Base-by-base conservation (phyloP, 2,797 vertebrate genomes). In the Rhodeus uyekii region DNA sequence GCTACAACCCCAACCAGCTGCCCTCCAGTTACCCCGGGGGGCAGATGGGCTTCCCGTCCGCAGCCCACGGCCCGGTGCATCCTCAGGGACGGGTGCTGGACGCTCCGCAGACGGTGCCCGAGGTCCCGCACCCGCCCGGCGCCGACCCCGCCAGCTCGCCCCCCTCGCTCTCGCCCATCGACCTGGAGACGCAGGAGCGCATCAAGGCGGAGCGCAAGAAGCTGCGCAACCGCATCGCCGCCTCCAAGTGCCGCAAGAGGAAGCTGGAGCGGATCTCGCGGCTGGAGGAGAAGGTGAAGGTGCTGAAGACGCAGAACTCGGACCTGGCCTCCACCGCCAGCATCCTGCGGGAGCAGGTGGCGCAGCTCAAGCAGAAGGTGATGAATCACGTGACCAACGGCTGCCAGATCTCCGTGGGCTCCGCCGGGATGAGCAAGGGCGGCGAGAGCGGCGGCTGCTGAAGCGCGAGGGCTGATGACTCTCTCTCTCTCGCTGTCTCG, bases 181-280 rank as follows among this genome's bases (percentile, higher is more conserved):
- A 97, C 88, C 90, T 95, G 58, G 96, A 96, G 90, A 96, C 94
- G 0, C 96, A 96, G 85, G 96, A 97, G 88, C 90, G 94, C 5
- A 95, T 97, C 90, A 97, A 96, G 87, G 95, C 95, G 0, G 96
- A 97, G 86, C 94, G 96, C 80, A 97, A 97, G 89, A 95, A 96
- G 83, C 93, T 96, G 38, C 93, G 96, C 71, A 97, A 97, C 85
- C 95, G 96, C 67, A 96, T 97, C 10, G 96, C 96, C 0, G 96
- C 96, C 2, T 97, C 96, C 73, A 97, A 97, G 87, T 97, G 96
- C 85, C 96, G 96, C 38, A 96, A 95, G 86, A 90, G 96, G 75
- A 97, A 97, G 86, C 92, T 97, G 88, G 96, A 97, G 90, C 90
- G 96, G 34, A 97, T 97, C 83, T 96, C 96, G 0, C 92, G 96